Base-by-base conservation (phyloP, 2,888 invertebrate species). In the Malthinus seriepunctatus region DNA sequence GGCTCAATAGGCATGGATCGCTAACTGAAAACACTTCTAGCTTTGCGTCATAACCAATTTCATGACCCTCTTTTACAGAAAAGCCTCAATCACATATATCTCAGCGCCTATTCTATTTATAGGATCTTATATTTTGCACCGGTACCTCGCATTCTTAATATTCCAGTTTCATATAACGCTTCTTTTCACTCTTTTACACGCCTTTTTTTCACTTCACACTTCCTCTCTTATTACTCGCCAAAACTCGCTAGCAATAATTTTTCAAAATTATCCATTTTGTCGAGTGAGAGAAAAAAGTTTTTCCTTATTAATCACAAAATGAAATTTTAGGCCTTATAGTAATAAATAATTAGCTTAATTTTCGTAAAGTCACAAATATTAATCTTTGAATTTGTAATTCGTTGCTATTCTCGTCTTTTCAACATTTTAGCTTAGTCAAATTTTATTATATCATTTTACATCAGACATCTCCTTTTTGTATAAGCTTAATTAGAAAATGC, bases 91-190 rank as follows among this genome's bases (percentile, higher is more conserved):
- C 70, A 70, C 71, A 71, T 72, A 73, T 72, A 73, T 74, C 71
- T 69, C 68, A 65, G 68, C 69, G 70, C 69, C 69, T 73, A 71
- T 73, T 71, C 72, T 73, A 72, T 74, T 74, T 74, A 73, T 72
- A 70, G 70, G 68, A 69, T 69, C 69, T 67, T 67, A 68, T 68
- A 71, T 70, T 65, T 65, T 51, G n/a, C 70, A 67, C 42, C 67
- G 63, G 63, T 62, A 65, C 69, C 69, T 67, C 68, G 66, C 67
- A 71, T 72, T 71, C 70, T 73, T 72, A 72, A 73, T 73, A 73
- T 72, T 70, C 69, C 62, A 59, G 64, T 58, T 67, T 64, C 67
- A 65, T 58, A 59, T 63, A n/a, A 64, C 64, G 68, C 63, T 63
- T 66, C 68, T 67, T 71, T 69, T 68, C 55, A 47, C 47, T 42